A percentile compares a stretch with the other conserved stretches of the same genome.
These are phyloP conservation scores for Pao palembangensis DNA, from an alignment of 2,113 vertebrate genomes.

Conservation along the genomic window DNA sequence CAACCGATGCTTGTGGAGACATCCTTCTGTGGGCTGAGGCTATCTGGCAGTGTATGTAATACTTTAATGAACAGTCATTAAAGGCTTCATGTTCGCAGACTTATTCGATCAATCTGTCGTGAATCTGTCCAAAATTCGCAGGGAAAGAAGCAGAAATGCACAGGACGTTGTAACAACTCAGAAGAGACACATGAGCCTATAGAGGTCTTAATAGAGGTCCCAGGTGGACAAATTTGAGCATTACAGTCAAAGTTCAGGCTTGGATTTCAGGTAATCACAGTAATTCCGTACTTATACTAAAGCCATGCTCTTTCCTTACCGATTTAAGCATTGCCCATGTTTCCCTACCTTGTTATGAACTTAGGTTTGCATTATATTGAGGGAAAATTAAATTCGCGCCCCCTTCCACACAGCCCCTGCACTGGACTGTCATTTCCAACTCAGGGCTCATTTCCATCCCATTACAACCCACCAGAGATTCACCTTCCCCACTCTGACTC, in stretches of 20 bases:
- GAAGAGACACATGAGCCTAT: neutral
- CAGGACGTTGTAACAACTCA: neutral
- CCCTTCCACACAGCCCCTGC: neutral
- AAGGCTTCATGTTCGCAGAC: no score
- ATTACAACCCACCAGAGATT: slow-evolving; percentile 61
- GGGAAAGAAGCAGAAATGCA: no score
- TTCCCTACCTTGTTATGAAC: slow-evolving; percentile 25
- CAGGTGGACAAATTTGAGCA: neutral
- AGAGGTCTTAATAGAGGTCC: neutral
- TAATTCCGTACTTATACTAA: slow-evolving; percentile 18
- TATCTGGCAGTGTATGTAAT: no score
- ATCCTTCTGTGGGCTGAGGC: no score
- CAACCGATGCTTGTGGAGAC: no score
- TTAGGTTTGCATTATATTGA: slow-evolving; percentile 23
- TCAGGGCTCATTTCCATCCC: slow-evolving; percentile 37
- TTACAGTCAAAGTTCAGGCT: slow-evolving; percentile 7
- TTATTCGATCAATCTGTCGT: no score
- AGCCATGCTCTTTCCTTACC: slow-evolving; percentile 15
- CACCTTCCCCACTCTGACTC: slow-evolving; percentile 40
- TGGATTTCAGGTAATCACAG: slow-evolving; percentile 8
- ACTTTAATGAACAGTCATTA: no score
- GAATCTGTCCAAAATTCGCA: no score
- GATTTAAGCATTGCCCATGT: slow-evolving; percentile 9
- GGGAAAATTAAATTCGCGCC: slow-evolving; percentile 12
- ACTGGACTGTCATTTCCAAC: slow-evolving; percentile 45